Evolutionary conservation across 2,888 invertebrate species (phyloP).

Genomic region (Callimorpha dominula): DNA sequence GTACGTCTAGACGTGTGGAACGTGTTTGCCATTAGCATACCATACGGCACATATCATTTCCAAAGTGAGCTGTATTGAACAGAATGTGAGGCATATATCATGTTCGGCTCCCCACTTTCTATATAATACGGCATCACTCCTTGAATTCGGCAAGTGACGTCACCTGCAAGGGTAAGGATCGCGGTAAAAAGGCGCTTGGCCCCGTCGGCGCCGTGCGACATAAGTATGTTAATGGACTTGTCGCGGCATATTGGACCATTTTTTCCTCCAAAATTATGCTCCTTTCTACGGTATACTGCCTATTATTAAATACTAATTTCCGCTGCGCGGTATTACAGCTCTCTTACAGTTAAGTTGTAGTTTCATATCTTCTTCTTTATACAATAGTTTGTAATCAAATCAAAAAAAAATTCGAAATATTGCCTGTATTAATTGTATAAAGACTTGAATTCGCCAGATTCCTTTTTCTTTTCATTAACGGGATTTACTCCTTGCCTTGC

Average conservation of each 20-base stretch:
- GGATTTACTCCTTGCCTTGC: too few relatives aligned
- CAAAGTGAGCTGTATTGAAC: not conserved
- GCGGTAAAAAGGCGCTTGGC: too few relatives aligned
- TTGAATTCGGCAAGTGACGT: conserved; percentile 8
- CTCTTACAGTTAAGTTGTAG: too few relatives aligned
- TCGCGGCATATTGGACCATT: conserved; percentile 23
- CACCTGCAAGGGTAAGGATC: conserved; percentile 6
- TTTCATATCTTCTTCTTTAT: too few relatives aligned
- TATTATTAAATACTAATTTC: not conserved
- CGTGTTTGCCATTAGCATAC: conserved; percentile 7
- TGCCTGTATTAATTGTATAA: too few relatives aligned
- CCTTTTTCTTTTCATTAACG: too few relatives aligned
- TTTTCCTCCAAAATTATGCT: conserved; percentile 3
- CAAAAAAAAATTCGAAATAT: too few relatives aligned
- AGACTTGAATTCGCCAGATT: too few relatives aligned
- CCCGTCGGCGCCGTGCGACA: not conserved
- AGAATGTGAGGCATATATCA: not conserved
- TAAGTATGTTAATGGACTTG: conserved; percentile 27
- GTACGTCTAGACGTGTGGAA: conserved; percentile 3
- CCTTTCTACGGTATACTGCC: not conserved
- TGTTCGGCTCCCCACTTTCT: conserved; percentile 3
- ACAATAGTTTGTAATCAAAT: too few relatives aligned
- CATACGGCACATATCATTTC: not conserved
- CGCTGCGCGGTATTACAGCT: too few relatives aligned
- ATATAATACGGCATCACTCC: conserved; percentile 1